phyloP scores from a whole-genome alignment of 2,888 invertebrate genomes.

The Pelosia muscerda region DNA sequence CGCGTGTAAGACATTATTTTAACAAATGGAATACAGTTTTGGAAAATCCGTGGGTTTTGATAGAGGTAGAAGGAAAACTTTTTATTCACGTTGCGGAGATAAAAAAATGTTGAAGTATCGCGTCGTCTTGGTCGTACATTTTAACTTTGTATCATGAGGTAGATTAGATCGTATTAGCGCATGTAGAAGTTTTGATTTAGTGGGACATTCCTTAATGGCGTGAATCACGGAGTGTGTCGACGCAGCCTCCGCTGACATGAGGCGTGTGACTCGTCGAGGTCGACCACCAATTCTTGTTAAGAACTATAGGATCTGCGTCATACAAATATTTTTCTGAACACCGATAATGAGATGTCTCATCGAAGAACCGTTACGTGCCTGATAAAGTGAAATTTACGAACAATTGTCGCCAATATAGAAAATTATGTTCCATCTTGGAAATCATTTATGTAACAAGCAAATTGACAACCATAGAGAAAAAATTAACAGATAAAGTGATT shows the following conservation, averaged over 20 bases:
- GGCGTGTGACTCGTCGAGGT: neutral
- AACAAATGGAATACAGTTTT: conserved; percentile 18
- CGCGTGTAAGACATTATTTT: conserved; percentile 13
- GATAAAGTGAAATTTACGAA: neutral
- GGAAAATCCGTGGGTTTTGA: conserved; percentile 30
- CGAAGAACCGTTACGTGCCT: conserved; percentile 13
- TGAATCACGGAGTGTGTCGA: conserved; percentile 12
- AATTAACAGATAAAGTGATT: too few species aligned
- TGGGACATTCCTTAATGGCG: conserved; percentile 9
- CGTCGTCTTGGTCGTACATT: neutral
- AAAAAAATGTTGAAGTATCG: conserved; percentile 1
- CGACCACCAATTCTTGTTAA: conserved; percentile 22
- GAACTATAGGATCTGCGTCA: conserved; percentile 18
- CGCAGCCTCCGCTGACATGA: conserved; percentile 15
- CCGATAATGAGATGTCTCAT: conserved; percentile 15
- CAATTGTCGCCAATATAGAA: neutral
- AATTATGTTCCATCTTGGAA: neutral
- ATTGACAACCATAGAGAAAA: too few species aligned
- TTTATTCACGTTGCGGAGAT: neutral
- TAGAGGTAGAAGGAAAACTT: conserved; percentile 25
- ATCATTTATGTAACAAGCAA: too few species aligned
- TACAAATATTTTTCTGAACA: conserved; percentile 6
- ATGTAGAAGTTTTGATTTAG: neutral
- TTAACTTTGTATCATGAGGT: conserved; percentile 1
- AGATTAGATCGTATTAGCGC: neutral